Evolutionary conservation across 2,888 invertebrate genomes (phyloP).

Genomic region (Ophion ventricosus): DNA sequence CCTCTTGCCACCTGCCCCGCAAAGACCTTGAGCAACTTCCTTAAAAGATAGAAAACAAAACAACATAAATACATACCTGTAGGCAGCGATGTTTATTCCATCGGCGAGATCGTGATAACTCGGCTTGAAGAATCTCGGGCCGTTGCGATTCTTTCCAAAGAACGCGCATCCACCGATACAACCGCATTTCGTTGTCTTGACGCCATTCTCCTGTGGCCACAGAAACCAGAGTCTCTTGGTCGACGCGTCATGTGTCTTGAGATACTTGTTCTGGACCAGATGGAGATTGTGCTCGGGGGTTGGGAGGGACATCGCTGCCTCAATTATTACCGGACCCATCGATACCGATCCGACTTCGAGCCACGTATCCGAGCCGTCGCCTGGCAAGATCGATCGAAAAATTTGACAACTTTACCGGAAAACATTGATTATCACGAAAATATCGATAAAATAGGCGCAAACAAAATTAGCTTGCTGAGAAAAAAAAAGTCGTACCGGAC

Average conservation of each 20-base stretch:
- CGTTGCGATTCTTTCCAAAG: slow-evolving; percentile 96
- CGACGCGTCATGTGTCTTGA: slow-evolving; percentile 92
- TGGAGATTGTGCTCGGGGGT: slow-evolving; percentile 91
- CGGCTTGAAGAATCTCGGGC: slow-evolving; percentile 94
- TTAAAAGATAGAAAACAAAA: no score
- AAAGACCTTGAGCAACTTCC: no score
- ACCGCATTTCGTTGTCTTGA: slow-evolving; percentile 92
- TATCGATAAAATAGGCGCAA: neutral
- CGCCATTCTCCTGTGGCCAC: slow-evolving; percentile 90
- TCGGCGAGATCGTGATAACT: slow-evolving; percentile 91
- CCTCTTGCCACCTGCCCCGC: no score
- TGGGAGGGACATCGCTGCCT: slow-evolving; percentile 93
- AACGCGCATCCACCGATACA: slow-evolving; percentile 98
- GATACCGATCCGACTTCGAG: slow-evolving; percentile 95
- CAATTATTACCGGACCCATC: slow-evolving; percentile 95
- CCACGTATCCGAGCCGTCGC: slow-evolving; percentile 89
- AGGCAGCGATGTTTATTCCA: slow-evolving; percentile 92
- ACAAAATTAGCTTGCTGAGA: neutral
- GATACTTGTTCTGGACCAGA: slow-evolving; percentile 91
- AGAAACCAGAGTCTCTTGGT: slow-evolving; percentile 96
- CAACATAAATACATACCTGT: slow-evolving; percentile 83
- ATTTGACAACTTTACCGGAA: neutral
- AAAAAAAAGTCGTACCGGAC: slow-evolving; percentile 73
- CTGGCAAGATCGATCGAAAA: slow-evolving; percentile 64
- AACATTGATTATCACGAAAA: neutral